Conservation (phyloP, 2,888 invertebrate genomes). For the Tachystola acroxantha region DNA sequence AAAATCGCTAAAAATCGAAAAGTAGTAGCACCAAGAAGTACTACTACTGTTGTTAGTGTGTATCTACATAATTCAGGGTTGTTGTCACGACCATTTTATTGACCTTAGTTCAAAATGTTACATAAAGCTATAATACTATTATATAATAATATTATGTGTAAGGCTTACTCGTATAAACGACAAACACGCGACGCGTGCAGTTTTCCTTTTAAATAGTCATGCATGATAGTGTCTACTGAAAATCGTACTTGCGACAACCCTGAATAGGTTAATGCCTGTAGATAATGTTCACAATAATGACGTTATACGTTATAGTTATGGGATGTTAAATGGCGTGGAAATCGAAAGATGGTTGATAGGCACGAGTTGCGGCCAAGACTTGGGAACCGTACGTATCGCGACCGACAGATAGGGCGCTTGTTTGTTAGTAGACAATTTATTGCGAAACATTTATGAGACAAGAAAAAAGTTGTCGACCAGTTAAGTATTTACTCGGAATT, state of each 20-base stretch:
- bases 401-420: constrained; percentile 41
- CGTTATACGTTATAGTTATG: constrained; percentile 44
- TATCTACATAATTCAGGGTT: no score
- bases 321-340: constrained; percentile 61
- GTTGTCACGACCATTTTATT: no score
- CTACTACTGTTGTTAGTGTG: no score
- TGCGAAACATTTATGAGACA: constrained; percentile 7
- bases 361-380: constrained; percentile 33
- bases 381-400: constrained; percentile 8
- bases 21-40: no score
- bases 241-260: neutral
- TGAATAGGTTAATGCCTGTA: constrained; percentile 6
- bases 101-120: no score
- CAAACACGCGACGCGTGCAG: no score
- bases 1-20: no score
- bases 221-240: no score
- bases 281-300: constrained; percentile 41
- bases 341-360: constrained; percentile 55
- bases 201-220: no score
- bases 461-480: constrained; percentile 5
- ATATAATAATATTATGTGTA: no score
- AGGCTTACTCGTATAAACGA: no score
- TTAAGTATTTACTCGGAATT: neutral
- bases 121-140: no score
- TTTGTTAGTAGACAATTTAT: constrained; percentile 33